Evolutionary conservation across 2,888 invertebrate species (phyloP), one percentile per base, ranked within the genome.

Genomic region (Torymus texanus): DNA sequence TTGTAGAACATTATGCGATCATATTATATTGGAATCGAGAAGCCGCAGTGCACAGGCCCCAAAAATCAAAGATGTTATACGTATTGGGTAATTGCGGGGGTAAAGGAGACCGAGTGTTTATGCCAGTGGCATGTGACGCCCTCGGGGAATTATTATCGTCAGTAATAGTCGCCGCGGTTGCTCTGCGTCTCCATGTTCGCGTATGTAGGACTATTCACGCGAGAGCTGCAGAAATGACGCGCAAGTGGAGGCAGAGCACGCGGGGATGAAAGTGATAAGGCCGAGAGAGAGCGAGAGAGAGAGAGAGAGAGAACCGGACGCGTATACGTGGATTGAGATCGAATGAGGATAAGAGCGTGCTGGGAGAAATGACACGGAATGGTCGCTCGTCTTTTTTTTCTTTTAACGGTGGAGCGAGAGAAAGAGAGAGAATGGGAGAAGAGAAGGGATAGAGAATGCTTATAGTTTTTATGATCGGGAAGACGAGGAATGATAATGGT

Each of bases 91-190:
- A 87, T 88, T 87, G 86, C 82, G 86, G 85, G 85, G 85, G 86
- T 82, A 85, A 85, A 85, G 82, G 78, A 77, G 82, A 81, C 82
- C 24, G 50, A 14, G 86, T 88, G 88, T 89, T 89, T 88, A 89
- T 89, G 88, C 87, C 81, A 85, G 87, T 81, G 85, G 87, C 87
- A 88, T 88, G 88, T 88, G 89, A 88, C 87, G 87, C 84, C 14
- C 21, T 1, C 5, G 83, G 84, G 86, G 85, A 84, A 88, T 76
- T 70, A 88, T 89, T 87, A 88, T 88, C 88, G 87, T 88, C 88
- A 87, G 87, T 84, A 84, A 84, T 75, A 82, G 83, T 83, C 50
- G 16, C 29, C 14, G 18, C 16, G 58, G 24, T 50, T 4, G 10
- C 14, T n/a, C 65, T 65, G 13, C 51, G n/a, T n/a, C 14, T 56